Evolutionary conservation across 2,888 invertebrate genomes (phyloP).

Genomic region (Apeira syringaria): DNA sequence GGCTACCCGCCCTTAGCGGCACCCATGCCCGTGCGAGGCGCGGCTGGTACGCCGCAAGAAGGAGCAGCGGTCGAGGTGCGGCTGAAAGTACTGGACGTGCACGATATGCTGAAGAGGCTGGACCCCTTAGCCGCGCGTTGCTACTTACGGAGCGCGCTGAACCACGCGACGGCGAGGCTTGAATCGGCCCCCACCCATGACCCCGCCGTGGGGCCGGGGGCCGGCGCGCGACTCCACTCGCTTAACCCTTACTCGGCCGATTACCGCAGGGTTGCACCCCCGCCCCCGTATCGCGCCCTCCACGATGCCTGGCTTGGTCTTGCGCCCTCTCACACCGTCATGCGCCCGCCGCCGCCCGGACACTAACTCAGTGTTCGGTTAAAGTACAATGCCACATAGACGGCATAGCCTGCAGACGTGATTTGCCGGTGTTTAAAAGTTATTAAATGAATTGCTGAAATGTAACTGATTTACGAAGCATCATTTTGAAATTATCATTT

Average conservation of each 20-base stretch:
- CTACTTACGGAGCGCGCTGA: slow-evolving; percentile 51
- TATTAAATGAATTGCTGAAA: too few species aligned
- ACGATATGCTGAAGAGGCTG: slow-evolving; percentile 43
- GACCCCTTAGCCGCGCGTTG: slow-evolving; percentile 53
- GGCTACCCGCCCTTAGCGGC: too few species aligned
- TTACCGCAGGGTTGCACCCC: neutral
- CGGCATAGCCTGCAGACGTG: too few species aligned
- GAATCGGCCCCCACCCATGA: slow-evolving; percentile 9
- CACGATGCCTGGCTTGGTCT: neutral
- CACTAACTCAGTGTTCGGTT: slow-evolving; percentile 25
- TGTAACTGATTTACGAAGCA: too few species aligned
- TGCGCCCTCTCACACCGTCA: neutral
- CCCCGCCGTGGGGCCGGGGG: too few species aligned
- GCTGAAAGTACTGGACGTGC: slow-evolving; percentile 48
- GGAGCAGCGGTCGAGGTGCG: slow-evolving; percentile 28
- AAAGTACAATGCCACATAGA: too few species aligned
- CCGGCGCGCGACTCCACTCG: neutral
- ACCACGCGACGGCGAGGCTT: slow-evolving; percentile 39
- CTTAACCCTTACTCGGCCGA: slow-evolving; percentile 12
- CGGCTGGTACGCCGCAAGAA: neutral
- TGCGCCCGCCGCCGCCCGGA: slow-evolving; percentile 30
- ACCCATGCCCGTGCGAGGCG: neutral
- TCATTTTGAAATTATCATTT: too few species aligned
- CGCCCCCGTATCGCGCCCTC: neutral
- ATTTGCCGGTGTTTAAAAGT: too few species aligned